Evolutionary conservation across 2,113 vertebrate genomes (phyloP), one percentile per base, ranked within the genome.

Genomic region (Rhipidura dahli): DNA sequence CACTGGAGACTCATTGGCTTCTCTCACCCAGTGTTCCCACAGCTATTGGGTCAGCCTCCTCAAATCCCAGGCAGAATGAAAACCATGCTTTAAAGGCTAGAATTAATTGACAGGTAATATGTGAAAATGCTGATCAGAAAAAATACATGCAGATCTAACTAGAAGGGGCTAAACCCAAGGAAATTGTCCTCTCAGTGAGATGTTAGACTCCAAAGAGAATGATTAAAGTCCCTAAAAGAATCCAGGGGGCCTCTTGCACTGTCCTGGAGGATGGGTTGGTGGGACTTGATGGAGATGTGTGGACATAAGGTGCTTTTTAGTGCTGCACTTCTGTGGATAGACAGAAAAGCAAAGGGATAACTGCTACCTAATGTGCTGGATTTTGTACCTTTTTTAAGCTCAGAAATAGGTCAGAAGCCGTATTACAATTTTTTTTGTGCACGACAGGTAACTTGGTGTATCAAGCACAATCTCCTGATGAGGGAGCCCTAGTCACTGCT

Each of bases 381-480:
- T 35, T 69, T 66, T 44, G 12, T 44, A 15, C 51, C 27, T 50
- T 7, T 15, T 66, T 76, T n/a, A 51, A 51, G 20, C 9, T 86
- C 60, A 56, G 17, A 85, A 94, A 47, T 39, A 59, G 59, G 9
- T 40, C 30, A 80, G 56, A 88, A 85, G 22, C 1, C 20, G 44
- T 24, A 15, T 31, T 20, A 13, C 4, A 1, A 51, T 33, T 68
- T 59, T 76, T 69, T 54, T 45, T n/a, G 89, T 71, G 70, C 42
- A 11, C 44, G 37, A 37, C 95, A 99, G 99, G 99, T 47, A 90
- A 98, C 49, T 97, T 99, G 11, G 83, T 97, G 49, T 99, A 99
- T 91, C 99, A 99, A 97, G 99, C 99, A 39, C 99, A 99, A 94
- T 99, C 99, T 61, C 99, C 99, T 33, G 99, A 99, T 19, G 99